Evolutionary conservation across 1,140 invertebrate species (phyloP), one percentile per base, ranked within the genome.

Genomic region (Psilanteris sp.): DNA sequence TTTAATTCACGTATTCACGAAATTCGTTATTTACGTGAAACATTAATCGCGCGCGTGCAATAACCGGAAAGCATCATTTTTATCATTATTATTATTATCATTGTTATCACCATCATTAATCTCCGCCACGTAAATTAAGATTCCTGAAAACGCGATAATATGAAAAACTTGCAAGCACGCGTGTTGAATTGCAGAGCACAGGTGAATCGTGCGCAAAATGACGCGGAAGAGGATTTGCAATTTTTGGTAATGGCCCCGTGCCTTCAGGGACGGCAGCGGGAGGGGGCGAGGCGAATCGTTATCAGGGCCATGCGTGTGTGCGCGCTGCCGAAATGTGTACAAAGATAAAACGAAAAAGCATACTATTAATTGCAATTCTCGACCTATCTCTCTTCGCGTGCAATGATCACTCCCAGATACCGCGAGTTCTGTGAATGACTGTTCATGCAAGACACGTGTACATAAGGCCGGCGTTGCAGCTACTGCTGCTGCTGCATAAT

Each of bases 401-500:
- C 67, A 71, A 71, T 43, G 67, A 71, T 71, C 32, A 48, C 9
- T 54, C 46, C 46, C 31, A 52, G 72, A 67, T 59, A 68, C 34
- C 54, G 39, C 13, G 55, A 61, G 44, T 61, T 67, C 8, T 18
- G 39, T 50, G 46, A 64, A 57, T 66, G 59, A 66, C 59, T 70
- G 66, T 68, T 67, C 29, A 67, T 55, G 31, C 59, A 37, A 32
- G 27, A 54, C 59, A 43, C 43, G 14, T 62, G 52, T 67, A 70
- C 73, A 54, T 64, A 76, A 68, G 64, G 36, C 36, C 9, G 11
- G 39, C 64, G 50, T 37, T 71, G 72, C 72, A 79, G 72, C 50
- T 55, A 73, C 62, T 77, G 52, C 70, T 77, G 73, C 61, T 74
- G 41, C 55, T 68, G 62, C 73, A 77, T 70, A 77, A 71, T 79